These are phyloP conservation scores for Eupithecia subfuscata DNA, from an alignment of 2,888 invertebrate species.

Conservation along the genomic window DNA sequence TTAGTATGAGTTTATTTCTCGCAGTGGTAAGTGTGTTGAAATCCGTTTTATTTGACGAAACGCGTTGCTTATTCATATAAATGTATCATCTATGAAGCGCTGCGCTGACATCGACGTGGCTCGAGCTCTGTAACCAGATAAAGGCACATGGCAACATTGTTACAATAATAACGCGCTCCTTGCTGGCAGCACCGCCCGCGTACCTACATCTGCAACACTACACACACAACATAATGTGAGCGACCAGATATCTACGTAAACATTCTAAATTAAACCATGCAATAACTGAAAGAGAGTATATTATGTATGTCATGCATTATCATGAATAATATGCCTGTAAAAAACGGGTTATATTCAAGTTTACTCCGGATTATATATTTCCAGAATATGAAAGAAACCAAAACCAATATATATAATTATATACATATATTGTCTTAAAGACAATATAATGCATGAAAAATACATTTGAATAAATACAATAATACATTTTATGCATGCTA, in stretches of 20 bases:
- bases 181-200: constrained; percentile 70
- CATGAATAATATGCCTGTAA: constrained; percentile 55
- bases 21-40: constrained; percentile 29
- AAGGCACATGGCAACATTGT: constrained; percentile 79
- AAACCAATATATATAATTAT: constrained; percentile 20
- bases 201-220: constrained; percentile 81
- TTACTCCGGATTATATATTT: constrained; percentile 7
- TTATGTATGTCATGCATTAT: constrained; percentile 44
- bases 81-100: constrained; percentile 67
- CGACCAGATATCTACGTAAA: constrained; percentile 38
- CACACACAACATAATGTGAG: constrained; percentile 70
- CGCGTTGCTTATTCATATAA: constrained; percentile 57
- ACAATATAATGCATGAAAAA: constrained; percentile 9
- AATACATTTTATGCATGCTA: not conserved
- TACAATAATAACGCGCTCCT: constrained; percentile 53
- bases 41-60: constrained; percentile 44
- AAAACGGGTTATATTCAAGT: constrained; percentile 51
- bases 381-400: constrained; percentile 37
- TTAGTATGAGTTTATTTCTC: constrained; percentile 25
- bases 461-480: not conserved
- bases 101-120: constrained; percentile 53
- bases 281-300: constrained; percentile 62
- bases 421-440: not conserved
- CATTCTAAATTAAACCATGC: constrained; percentile 52
- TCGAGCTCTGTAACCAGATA: constrained; percentile 77